These are phyloP conservation scores for Heteropelma amictum DNA, from an alignment of 2,888 invertebrate species.

Conservation along the genomic window DNA sequence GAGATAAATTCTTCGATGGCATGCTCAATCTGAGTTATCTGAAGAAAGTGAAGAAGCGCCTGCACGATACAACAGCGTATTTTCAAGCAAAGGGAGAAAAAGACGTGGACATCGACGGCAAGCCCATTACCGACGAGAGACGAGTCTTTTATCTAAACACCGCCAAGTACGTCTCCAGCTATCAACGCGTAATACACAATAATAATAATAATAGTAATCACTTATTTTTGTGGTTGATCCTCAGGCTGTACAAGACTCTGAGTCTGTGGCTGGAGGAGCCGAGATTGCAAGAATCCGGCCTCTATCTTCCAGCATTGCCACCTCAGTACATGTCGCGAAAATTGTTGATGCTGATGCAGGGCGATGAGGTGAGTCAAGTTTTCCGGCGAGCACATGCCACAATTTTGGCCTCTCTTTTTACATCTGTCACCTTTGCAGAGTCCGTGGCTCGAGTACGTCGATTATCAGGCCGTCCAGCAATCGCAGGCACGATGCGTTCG, in stretches of 20 bases:
- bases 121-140: slow-evolving; percentile 73
- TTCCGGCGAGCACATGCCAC: background rate
- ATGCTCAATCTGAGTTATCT: slow-evolving; percentile 83
- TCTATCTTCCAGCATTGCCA: slow-evolving; percentile 85
- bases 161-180: slow-evolving; percentile 67
- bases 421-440: slow-evolving; percentile 69
- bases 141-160: slow-evolving; percentile 72
- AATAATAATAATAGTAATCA: too few relatives aligned
- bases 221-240: slow-evolving; percentile 30
- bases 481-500: slow-evolving; percentile 79
- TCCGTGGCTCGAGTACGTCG: slow-evolving; percentile 85
- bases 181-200: too few relatives aligned
- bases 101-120: slow-evolving; percentile 71
- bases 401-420: background rate
- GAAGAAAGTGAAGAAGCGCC: slow-evolving; percentile 84
- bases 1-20: slow-evolving; percentile 87
- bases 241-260: slow-evolving; percentile 83
- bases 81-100: slow-evolving; percentile 79
- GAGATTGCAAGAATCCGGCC: slow-evolving; percentile 83
- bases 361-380: slow-evolving; percentile 79
- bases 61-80: slow-evolving; percentile 82
- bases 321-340: slow-evolving; percentile 85
- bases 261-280: slow-evolving; percentile 89
- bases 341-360: slow-evolving; percentile 82
- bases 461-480: slow-evolving; percentile 80